A percentile compares a stretch with the other conserved stretches of the same genome.
Conservation (phyloP, 2,888 invertebrate genomes). For the Hirtodrosophila duncani region DNA sequence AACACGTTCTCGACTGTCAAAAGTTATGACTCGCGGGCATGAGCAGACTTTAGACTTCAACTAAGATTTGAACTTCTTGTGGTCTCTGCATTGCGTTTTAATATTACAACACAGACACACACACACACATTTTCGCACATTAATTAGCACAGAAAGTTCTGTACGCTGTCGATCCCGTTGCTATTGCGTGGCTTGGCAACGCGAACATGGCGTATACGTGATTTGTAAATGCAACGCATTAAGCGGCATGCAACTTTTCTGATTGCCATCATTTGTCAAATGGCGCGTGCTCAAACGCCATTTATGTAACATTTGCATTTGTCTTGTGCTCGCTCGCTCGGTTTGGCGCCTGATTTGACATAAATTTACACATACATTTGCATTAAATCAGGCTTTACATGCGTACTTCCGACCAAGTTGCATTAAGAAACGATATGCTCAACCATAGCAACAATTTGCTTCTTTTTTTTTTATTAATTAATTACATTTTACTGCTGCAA, state of each 20-base stretch:
- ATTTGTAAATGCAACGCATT: slow-evolving; percentile 37
- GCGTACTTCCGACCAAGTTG: not conserved
- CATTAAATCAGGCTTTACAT: not conserved
- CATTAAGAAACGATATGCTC: no score
- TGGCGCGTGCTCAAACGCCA: slow-evolving; percentile 43
- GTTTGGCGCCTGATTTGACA: slow-evolving; percentile 16
- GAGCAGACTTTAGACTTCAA: slow-evolving; percentile 50
- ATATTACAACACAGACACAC: no score
- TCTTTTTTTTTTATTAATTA: no score
- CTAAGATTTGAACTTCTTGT: slow-evolving; percentile 20
- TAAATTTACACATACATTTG: no score
- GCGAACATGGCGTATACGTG: slow-evolving; percentile 49
- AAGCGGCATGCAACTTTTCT: slow-evolving; percentile 38
- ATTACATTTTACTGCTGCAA: slow-evolving; percentile 17
- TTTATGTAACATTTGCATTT: slow-evolving; percentile 28
- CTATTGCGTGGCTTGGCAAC: slow-evolving; percentile 28
- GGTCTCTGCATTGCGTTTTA: slow-evolving; percentile 22
- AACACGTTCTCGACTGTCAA: slow-evolving; percentile 22
- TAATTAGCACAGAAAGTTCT: slow-evolving; percentile 52
- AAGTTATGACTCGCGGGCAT: slow-evolving; percentile 52
- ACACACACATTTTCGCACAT: slow-evolving; percentile 56
- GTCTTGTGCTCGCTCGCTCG: slow-evolving; percentile 3
- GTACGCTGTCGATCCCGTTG: slow-evolving; percentile 3
- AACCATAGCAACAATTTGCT: slow-evolving; percentile 32
- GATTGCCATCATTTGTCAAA: slow-evolving; percentile 60